Percentiles rank a stretch among this genome's conserved stretches.
Conservation (phyloP, 2,113 vertebrate genomes). For the Istiophorus platypterus region DNA sequence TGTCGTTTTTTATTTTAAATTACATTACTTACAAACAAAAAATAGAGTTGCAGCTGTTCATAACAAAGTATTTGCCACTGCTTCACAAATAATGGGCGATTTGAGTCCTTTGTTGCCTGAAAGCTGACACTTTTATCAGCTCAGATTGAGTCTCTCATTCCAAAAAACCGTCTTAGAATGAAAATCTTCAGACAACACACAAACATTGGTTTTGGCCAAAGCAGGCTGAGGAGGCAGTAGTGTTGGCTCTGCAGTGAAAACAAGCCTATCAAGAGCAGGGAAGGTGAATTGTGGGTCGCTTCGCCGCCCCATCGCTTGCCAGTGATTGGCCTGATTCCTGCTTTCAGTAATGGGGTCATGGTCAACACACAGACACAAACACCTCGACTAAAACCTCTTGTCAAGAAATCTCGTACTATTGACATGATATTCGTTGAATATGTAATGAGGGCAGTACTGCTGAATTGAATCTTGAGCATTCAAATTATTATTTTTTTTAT, state of each 20-base stretch:
- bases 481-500: not conserved
- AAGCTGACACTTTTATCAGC: constrained; percentile 53
- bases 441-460: not conserved
- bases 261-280: constrained; percentile 49
- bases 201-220: constrained; percentile 62
- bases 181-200: constrained; percentile 44
- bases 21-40: not conserved
- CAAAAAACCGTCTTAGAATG: constrained; percentile 15
- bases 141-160: constrained; percentile 22
- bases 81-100: not conserved
- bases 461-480: not conserved
- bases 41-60: not conserved
- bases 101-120: not conserved
- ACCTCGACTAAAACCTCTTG: constrained; percentile 3
- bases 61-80: not conserved
- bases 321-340: constrained; percentile 60
- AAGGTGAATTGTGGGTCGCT: constrained; percentile 56
- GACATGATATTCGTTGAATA: constrained; percentile 5
- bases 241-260: constrained; percentile 50
- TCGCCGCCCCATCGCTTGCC: constrained; percentile 41
- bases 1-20: not conserved
- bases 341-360: constrained; percentile 20
- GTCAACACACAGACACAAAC: constrained; percentile 16
- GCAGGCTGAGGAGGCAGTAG: constrained; percentile 25
- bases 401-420: constrained; percentile 9